Base-by-base conservation (phyloP, 1,140 invertebrate species). In the Zaprionus lachaisei region DNA sequence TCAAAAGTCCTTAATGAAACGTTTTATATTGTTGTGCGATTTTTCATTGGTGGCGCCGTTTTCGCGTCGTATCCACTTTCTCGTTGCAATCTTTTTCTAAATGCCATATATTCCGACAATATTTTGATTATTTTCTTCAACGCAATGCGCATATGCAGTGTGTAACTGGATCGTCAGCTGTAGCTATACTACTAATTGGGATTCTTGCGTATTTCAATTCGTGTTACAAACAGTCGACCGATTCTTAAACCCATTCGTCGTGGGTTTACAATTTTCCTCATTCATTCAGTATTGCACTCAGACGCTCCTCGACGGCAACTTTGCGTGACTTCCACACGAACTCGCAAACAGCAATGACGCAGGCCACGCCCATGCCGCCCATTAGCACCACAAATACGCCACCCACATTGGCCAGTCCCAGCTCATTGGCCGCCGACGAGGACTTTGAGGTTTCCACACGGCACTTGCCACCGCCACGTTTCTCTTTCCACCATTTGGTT, bases 401-500 rank as follows among this genome's bases (percentile, higher is more conserved):
- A 56, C 98, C 98, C 41, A 99, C 97, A 92, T 98, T 99, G 12
- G 97, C 97, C 76, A 99, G 93, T 11, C 97, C 97, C 67, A 97
- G 93, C 93, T 97, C 97, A 93, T 97, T 97, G 22, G 97, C 97
- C 2, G 96, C 95, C 73, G 96, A 97, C 73, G 96, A 96, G 20
- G 96, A 96, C 92, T 97, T 97, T n/a, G 96, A 96, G 47, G 95
- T 95, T 79, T 97, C 96, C 77, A 97, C 96, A 85, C 96, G 94
- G 92, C 97, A 98, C 41, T 95, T 95, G 67, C 96, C 96, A 14
- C 97, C 97, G 7, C 97, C 97, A 31, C 96, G 94, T 94, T 97
- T 97, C 93, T 98, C 96, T 93, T 98, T 98, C 98, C 98, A 99
- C 98, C 98, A 99, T 93, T 97, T 96, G 17, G 97, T 97, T 94